These are phyloP conservation scores for Agrotis exclamationis DNA, from an alignment of 2,888 invertebrate species.

Conservation along the genomic window DNA sequence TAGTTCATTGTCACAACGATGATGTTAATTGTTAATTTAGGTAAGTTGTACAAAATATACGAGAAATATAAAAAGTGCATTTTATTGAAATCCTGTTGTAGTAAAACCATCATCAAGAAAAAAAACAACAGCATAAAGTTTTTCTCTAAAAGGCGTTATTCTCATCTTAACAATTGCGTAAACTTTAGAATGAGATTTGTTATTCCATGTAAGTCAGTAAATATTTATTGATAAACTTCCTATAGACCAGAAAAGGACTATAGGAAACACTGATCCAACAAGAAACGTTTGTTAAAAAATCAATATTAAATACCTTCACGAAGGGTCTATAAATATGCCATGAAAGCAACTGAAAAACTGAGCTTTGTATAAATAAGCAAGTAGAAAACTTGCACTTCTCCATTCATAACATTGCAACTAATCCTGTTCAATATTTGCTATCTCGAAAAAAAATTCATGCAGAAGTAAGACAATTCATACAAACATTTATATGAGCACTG, in stretches of 20 bases:
- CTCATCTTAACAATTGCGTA: too few species aligned
- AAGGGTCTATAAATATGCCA: background rate
- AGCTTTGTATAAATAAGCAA: background rate
- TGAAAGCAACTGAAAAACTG: conserved; percentile 5
- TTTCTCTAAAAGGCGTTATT: background rate
- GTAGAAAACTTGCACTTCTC: background rate
- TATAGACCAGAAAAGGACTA: too few species aligned
- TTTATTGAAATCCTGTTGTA: conserved; percentile 15
- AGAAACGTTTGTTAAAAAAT: too few species aligned
- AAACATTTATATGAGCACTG: background rate
- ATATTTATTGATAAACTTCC: background rate
- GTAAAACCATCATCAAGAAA: background rate
- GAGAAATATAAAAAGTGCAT: background rate
- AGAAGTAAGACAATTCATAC: background rate
- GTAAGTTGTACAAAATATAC: conserved; percentile 12
- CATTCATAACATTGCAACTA: background rate
- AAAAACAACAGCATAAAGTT: background rate
- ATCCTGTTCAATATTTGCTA: background rate
- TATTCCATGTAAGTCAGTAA: background rate
- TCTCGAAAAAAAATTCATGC: background rate
- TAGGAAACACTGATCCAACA: too few species aligned
- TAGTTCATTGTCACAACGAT: conserved; percentile 87
- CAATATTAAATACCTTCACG: too few species aligned
- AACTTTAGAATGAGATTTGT: too few species aligned
- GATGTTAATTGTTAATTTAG: conserved; percentile 8